phyloP scores from a whole-genome alignment of 2,113 vertebrate species.

The Trichomycterus rosablanca region DNA sequence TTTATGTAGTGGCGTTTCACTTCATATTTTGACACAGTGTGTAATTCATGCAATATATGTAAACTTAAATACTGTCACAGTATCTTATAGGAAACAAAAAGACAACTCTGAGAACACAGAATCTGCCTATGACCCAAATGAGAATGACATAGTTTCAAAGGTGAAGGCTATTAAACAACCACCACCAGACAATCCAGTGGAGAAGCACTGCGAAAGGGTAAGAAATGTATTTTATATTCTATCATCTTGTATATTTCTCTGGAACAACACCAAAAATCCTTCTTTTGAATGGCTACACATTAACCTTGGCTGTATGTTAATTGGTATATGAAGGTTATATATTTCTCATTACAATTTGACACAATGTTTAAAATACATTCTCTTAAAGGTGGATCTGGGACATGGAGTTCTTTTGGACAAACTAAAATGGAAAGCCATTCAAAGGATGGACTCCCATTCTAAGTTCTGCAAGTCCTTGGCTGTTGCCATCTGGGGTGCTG shows the following conservation, averaged over 20 bases:
- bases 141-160: constrained; percentile 1
- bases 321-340: neutral
- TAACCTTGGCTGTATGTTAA: neutral
- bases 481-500: constrained; percentile 26
- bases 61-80: neutral
- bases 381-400: constrained; percentile 28
- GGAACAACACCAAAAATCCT: too few relatives aligned
- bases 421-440: constrained; percentile 30
- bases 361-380: neutral
- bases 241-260: neutral
- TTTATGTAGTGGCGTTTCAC: too few relatives aligned
- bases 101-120: neutral
- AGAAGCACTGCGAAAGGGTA: constrained; percentile 15
- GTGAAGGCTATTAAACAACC: neutral
- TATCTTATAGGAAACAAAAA: neutral
- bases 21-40: too few relatives aligned
- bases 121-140: constrained; percentile 8
- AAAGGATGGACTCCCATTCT: constrained; percentile 33
- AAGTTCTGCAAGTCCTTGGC: constrained; percentile 33
- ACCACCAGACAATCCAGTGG: neutral
- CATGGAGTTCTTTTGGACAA: constrained; percentile 26
- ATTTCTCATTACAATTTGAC: neutral
- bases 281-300: neutral
- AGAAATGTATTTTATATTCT: neutral
- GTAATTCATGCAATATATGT: neutral